Percentiles rank a stretch among this genome's conserved stretches.
Conservation (phyloP, 1,140 invertebrate genomes). For the Centruroides vittatus region DNA sequence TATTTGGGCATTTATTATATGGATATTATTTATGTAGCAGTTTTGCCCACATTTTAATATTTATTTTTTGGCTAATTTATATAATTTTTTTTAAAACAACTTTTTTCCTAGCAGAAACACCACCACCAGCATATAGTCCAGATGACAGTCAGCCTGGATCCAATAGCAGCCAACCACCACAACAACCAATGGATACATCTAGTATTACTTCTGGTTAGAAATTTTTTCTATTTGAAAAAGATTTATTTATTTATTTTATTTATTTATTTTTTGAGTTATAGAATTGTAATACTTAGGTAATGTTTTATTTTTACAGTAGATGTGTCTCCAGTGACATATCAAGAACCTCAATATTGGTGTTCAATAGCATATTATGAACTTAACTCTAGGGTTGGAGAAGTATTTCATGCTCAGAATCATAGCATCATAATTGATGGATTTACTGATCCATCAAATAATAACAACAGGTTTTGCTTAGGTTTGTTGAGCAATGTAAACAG, state of each 20-base stretch:
- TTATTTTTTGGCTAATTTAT: no score
- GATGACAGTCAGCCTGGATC: constrained; percentile 19
- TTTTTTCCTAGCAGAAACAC: constrained; percentile 52
- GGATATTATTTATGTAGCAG: no score
- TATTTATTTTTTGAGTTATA: no score
- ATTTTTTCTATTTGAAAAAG: background rate
- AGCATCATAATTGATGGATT: constrained; percentile 36
- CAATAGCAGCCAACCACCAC: constrained; percentile 2
- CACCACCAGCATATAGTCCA: constrained; percentile 85
- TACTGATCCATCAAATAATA: constrained; percentile 35
- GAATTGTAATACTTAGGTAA: no score
- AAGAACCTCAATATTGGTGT: constrained; percentile 41
- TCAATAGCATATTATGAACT: constrained; percentile 43
- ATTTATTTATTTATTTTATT: background rate
- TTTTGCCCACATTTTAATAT: no score
- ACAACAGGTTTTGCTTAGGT: constrained; percentile 40
- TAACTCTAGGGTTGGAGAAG: constrained; percentile 41
- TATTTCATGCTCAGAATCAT: constrained; percentile 33
- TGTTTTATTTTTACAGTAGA: constrained; percentile 13
- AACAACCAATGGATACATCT: constrained; percentile 13
- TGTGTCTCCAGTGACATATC: constrained; percentile 32
- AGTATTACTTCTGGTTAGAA: constrained; percentile 3
- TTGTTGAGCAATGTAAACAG: constrained; percentile 44
- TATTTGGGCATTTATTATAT: no score
- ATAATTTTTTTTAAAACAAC: background rate